Conservation (phyloP, 2,888 invertebrate genomes). For the Athalia rosae region DNA sequence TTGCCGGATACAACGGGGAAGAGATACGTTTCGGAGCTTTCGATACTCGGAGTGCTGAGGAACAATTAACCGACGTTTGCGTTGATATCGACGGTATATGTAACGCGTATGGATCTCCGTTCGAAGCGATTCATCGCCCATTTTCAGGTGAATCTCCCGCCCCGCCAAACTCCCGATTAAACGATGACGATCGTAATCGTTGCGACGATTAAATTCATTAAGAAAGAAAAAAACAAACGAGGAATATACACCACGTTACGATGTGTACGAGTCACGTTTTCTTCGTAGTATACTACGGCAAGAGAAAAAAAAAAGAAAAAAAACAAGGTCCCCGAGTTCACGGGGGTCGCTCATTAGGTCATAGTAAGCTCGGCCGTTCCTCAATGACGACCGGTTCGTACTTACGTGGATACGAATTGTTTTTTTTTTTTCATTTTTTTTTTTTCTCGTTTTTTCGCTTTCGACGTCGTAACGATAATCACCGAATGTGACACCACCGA, state of each 20-base stretch:
- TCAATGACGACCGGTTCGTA: not conserved
- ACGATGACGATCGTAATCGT: too few species aligned
- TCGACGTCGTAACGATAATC: not conserved
- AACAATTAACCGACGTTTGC: not conserved
- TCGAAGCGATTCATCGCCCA: too few species aligned
- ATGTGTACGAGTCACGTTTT: not conserved
- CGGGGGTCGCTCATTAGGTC: not conserved
- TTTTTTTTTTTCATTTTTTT: not conserved
- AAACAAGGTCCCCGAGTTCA: too few species aligned
- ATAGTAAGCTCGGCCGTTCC: conserved; percentile 20
- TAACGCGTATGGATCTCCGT: too few species aligned
- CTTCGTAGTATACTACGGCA: too few species aligned
- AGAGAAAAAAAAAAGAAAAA: too few species aligned
- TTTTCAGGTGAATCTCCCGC: too few species aligned
- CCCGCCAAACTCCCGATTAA: too few species aligned
- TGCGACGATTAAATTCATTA: too few species aligned
- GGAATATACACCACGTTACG: not conserved
- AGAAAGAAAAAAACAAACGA: too few species aligned
- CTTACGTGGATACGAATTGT: not conserved
- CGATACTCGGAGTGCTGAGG: too few species aligned
- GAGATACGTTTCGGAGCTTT: not conserved
- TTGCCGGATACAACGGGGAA: conserved; percentile 24
- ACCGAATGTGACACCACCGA: conserved; percentile 66
- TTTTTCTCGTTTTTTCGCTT: not conserved
- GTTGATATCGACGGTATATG: too few species aligned